These are phyloP conservation scores for Megalops cyprinoides DNA, from an alignment of 2,797 vertebrate genomes.

Conservation along the genomic window DNA sequence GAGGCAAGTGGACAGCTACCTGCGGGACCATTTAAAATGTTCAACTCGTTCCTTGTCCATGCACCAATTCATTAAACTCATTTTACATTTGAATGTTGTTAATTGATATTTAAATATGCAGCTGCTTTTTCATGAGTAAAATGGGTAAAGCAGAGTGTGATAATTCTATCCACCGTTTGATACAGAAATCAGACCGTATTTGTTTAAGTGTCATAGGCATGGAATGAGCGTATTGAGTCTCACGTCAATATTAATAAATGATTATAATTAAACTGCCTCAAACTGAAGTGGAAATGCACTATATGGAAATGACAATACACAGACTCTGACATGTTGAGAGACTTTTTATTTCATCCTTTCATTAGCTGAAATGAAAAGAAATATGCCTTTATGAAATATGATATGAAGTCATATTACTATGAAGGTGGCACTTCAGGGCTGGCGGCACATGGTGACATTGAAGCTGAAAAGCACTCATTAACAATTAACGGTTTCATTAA, in stretches of 20 bases:
- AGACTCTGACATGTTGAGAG: not conserved
- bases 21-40: not conserved
- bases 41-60: not conserved
- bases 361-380: not conserved
- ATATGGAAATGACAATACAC: not conserved
- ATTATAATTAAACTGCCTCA: not conserved
- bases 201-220: too few species aligned
- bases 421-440: not conserved
- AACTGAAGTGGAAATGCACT: not conserved
- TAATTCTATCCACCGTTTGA: not conserved
- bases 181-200: too few species aligned
- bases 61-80: not conserved
- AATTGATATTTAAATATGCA: not conserved
- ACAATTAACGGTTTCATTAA: not conserved
- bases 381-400: not conserved
- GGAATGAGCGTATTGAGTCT: not conserved
- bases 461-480: slow-evolving; percentile 4
- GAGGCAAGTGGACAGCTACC: not conserved
- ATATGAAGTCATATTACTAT: not conserved
- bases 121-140: not conserved
- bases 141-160: not conserved
- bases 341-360: not conserved
- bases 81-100: not conserved
- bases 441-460: not conserved
- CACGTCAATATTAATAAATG: not conserved